Conservation (phyloP, 1,140 invertebrate genomes). For the Aplysia californica region DNA sequence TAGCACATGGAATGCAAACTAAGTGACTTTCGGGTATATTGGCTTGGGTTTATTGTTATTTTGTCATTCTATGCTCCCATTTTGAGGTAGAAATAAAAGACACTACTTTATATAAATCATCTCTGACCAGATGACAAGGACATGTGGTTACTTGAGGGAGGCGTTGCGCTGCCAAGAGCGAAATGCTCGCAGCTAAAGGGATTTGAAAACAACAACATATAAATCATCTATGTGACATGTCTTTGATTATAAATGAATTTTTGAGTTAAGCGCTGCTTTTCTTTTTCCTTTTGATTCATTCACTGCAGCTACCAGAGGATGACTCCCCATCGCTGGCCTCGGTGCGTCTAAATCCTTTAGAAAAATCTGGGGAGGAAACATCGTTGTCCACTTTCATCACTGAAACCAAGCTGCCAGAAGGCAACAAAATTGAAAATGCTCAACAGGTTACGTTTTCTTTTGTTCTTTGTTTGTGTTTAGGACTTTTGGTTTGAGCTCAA, state of each 20-base stretch:
- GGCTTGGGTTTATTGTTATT: too few relatives aligned
- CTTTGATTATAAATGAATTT: not conserved
- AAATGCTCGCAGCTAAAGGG: too few relatives aligned
- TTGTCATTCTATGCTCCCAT: too few relatives aligned
- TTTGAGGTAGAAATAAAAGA: not conserved
- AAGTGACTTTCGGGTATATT: too few relatives aligned
- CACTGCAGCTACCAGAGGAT: constrained; percentile 56
- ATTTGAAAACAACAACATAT: not conserved
- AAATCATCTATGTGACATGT: not conserved
- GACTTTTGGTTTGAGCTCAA: not conserved
- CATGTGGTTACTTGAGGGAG: not conserved
- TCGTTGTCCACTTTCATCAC: constrained; percentile 24
- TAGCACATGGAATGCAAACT: not conserved
- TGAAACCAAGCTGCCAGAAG: constrained; percentile 34
- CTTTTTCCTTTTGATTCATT: not conserved
- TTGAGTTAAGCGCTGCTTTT: not conserved
- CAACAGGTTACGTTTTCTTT: constrained; percentile 61
- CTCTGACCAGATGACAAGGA: not conserved
- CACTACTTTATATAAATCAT: not conserved
- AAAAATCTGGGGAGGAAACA: constrained; percentile 5
- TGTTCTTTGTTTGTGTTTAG: constrained; percentile 1
- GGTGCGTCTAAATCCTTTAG: not conserved
- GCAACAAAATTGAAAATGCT: constrained; percentile 67
- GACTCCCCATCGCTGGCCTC: constrained; percentile 44
- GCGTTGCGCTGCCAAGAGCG: not conserved